Evolutionary conservation across 2,797 vertebrate genomes (phyloP).

Genomic region (Sebastiscus albofasciatus): DNA sequence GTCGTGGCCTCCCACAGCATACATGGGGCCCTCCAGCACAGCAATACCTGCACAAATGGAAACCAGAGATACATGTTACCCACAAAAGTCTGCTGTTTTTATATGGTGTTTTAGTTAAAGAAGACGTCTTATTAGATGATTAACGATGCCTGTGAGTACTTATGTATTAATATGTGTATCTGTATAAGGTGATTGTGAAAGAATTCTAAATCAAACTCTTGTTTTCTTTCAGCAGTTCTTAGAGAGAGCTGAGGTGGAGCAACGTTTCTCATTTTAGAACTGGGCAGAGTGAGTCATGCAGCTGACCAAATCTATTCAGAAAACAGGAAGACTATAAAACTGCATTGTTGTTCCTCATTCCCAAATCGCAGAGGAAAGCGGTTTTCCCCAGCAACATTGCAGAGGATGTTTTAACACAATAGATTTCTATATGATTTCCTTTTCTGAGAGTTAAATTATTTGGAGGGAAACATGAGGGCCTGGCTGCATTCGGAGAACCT

Average conservation of each 20-base stretch:
- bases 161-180: background rate
- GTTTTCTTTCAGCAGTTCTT: slow-evolving; percentile 27
- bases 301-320: slow-evolving; percentile 42
- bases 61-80: background rate
- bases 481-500: slow-evolving; percentile 14
- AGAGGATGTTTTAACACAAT: slow-evolving; percentile 67
- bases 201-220: slow-evolving; percentile 4
- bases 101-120: background rate
- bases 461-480: slow-evolving; percentile 38
- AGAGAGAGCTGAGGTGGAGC: slow-evolving; percentile 16
- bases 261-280: slow-evolving; percentile 26
- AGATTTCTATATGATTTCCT: slow-evolving; percentile 55
- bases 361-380: slow-evolving; percentile 56
- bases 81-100: background rate
- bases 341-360: slow-evolving; percentile 58
- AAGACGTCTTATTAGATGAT: background rate
- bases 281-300: slow-evolving; percentile 47
- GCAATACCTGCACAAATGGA: slow-evolving; percentile 86
- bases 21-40: slow-evolving; percentile 98
- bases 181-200: background rate
- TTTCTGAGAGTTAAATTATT: slow-evolving; percentile 53
- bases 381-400: slow-evolving; percentile 48
- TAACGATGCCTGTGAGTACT: background rate
- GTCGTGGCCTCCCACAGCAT: slow-evolving; percentile 96
- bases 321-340: slow-evolving; percentile 75